These are phyloP conservation scores for Mormyrus iriodes DNA, from an alignment of 2,113 vertebrate species.

Conservation along the genomic window DNA sequence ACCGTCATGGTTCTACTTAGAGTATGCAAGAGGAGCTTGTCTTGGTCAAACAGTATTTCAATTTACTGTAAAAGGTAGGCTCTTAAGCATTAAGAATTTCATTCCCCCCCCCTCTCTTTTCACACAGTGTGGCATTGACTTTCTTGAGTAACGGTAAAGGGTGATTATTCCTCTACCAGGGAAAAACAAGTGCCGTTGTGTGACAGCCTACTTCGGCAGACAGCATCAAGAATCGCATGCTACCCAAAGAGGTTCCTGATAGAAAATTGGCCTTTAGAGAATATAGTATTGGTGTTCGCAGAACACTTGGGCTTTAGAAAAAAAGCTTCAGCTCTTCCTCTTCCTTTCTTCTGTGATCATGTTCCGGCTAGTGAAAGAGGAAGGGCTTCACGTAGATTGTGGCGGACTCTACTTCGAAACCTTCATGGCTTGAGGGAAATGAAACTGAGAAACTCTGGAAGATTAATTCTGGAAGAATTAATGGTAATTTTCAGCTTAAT, in stretches of 20 bases:
- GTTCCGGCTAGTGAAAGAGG: background rate
- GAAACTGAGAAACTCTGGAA: background rate
- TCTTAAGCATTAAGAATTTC: background rate
- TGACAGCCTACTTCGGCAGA: background rate
- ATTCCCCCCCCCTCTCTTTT: background rate
- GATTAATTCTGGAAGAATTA: background rate
- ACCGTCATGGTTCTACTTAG: background rate
- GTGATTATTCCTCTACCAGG: background rate
- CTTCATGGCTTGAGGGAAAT: background rate
- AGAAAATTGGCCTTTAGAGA: background rate
- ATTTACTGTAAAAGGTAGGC: background rate
- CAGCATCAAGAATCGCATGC: background rate
- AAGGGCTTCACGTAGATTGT: background rate
- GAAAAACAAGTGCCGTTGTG: background rate
- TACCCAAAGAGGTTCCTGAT: background rate
- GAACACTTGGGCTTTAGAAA: background rate
- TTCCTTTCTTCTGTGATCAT: background rate
- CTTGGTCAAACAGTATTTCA: background rate
- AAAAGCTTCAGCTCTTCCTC: background rate
- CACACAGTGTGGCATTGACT: background rate
- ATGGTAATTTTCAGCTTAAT: background rate
- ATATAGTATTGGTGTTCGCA: background rate
- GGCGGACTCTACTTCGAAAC: background rate
- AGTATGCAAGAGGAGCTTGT: background rate
- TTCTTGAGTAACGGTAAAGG: background rate